Percentiles rank a stretch among this genome's conserved stretches.
phyloP scores from a whole-genome alignment of 2,113 vertebrate species.

The Shinisaurus crocodilurus region DNA sequence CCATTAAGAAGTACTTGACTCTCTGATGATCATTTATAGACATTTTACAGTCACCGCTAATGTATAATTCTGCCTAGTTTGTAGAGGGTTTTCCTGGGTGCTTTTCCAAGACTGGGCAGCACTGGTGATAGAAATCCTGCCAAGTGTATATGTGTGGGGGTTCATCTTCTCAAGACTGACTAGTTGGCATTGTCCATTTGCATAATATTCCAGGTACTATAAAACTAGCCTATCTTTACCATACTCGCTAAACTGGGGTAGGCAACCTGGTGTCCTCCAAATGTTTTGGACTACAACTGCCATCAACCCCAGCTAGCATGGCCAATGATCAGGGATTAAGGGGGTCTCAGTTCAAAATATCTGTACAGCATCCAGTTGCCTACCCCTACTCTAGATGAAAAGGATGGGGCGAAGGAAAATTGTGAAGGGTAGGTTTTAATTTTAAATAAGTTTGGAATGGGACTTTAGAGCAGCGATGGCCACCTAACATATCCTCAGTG shows the following conservation, averaged over 20 bases:
- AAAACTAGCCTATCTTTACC: not conserved
- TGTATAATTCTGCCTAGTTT: not conserved
- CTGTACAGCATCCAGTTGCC: not conserved
- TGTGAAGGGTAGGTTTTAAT: not conserved
- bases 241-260: too few relatives aligned
- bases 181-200: not conserved
- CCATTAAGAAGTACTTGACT: slow-evolving; percentile 15
- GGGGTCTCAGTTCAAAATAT: not conserved
- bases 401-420: not conserved
- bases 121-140: not conserved
- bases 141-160: not conserved
- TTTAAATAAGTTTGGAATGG: not conserved
- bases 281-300: too few relatives aligned
- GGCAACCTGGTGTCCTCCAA: too few relatives aligned
- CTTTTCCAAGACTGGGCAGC: fast-evolving
- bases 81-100: fast-evolving
- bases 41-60: not conserved
- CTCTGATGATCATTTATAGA: not conserved
- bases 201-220: not conserved
- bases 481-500: not conserved
- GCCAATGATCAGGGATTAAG: not conserved
- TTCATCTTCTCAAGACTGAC: not conserved
- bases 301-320: too few relatives aligned
- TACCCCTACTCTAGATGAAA: not conserved
- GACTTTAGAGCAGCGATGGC: not conserved